A percentile compares a stretch with the other conserved stretches of the same genome.
phyloP scores from a whole-genome alignment of 2,888 invertebrate species.

The Digitonthophagus gazella region DNA sequence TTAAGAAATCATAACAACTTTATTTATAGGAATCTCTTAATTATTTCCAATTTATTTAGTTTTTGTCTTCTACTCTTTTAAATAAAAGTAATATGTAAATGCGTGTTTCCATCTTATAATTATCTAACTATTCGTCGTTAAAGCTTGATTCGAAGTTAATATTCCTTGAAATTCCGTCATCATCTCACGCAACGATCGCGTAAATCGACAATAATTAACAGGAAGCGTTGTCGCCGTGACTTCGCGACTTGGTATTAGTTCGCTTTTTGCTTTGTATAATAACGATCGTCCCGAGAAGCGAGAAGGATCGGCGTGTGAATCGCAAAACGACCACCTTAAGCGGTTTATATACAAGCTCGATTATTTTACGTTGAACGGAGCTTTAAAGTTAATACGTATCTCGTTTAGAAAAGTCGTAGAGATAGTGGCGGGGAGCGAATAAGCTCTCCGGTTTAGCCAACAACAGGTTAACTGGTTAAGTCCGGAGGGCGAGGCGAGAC shows the following conservation, averaged over 20 bases:
- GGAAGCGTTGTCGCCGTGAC: neutral
- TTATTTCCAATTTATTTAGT: too few relatives aligned
- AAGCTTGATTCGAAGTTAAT: neutral
- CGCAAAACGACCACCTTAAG: neutral
- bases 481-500: neutral
- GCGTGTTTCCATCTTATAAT: too few relatives aligned
- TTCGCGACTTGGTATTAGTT: neutral
- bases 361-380: neutral
- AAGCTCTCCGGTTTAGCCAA: neutral
- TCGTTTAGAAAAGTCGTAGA: too few relatives aligned
- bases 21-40: too few relatives aligned
- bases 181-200: neutral
- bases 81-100: too few relatives aligned
- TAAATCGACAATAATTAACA: neutral
- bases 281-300: neutral
- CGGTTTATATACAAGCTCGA: neutral
- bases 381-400: neutral
- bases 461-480: neutral
- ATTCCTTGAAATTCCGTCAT: neutral
- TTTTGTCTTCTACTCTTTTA: too few relatives aligned
- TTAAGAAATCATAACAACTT: too few relatives aligned
- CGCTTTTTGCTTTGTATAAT: neutral
- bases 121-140: neutral
- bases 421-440: neutral
- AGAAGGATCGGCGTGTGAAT: neutral